A percentile compares a stretch with the other conserved stretches of the same genome.
These are phyloP conservation scores for Onychomys leucogaster DNA, from an alignment of 2,797 vertebrate species.

Conservation along the genomic window DNA sequence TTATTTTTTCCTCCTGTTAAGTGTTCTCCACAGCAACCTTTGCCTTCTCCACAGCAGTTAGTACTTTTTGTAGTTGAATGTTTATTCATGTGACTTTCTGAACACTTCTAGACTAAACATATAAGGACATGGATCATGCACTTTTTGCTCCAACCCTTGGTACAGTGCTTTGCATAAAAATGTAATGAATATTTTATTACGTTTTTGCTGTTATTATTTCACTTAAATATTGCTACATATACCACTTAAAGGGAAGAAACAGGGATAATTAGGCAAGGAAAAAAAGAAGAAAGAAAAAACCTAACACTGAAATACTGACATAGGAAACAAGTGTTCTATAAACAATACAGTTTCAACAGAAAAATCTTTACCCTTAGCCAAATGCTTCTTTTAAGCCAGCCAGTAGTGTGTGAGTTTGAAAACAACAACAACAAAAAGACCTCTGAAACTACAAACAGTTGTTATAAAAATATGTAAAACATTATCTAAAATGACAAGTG, in stretches of 20 bases:
- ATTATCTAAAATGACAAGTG: background rate
- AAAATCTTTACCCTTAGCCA: conserved; percentile 49
- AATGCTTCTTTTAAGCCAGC: background rate
- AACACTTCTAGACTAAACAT: background rate
- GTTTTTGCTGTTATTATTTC: background rate
- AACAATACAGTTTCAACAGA: conserved; percentile 12
- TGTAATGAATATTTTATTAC: conserved; percentile 17
- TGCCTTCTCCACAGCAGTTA: conserved; percentile 21
- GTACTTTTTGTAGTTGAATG: conserved; percentile 4
- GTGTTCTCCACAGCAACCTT: background rate
- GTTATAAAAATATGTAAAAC: conserved; percentile 38
- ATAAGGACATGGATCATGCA: background rate
- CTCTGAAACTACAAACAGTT: conserved; percentile 24
- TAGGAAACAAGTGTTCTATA: conserved; percentile 43
- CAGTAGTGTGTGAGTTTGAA: background rate
- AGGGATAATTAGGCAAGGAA: background rate
- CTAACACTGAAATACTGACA: conserved; percentile 18
- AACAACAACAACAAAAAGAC: background rate
- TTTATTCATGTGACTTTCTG: conserved; percentile 44
- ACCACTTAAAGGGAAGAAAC: conserved; percentile 22
- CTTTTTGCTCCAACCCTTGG: background rate
- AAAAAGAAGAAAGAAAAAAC: background rate
- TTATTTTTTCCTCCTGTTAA: conserved; percentile 18
- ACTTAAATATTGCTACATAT: conserved; percentile 22
- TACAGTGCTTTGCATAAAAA: conserved; percentile 12